These are phyloP conservation scores for Aphrophora alni DNA, from an alignment of 2,888 invertebrate species.

Conservation along the genomic window DNA sequence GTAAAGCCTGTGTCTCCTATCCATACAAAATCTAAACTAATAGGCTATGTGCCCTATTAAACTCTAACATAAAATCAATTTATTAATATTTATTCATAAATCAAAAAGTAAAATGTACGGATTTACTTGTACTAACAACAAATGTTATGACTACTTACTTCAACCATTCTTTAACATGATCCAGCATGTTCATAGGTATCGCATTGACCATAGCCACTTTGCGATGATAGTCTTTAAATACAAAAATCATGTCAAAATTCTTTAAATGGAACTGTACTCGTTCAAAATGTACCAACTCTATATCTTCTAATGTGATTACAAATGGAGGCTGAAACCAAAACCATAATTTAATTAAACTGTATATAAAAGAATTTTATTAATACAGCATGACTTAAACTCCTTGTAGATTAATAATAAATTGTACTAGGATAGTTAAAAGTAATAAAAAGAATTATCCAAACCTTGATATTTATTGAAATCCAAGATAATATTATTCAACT, in stretches of 20 bases:
- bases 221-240: conserved; percentile 96
- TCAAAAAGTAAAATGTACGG: too few species aligned
- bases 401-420: background rate
- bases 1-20: too few species aligned
- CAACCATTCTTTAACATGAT: conserved; percentile 99
- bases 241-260: conserved; percentile 99
- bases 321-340: conserved; percentile 80
- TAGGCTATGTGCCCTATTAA: too few species aligned
- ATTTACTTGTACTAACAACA: too few species aligned
- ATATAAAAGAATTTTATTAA: background rate
- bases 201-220: conserved; percentile 98
- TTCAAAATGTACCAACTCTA: conserved; percentile 98
- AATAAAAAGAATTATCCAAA: too few species aligned
- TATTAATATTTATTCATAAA: too few species aligned
- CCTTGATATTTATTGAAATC: too few species aligned
- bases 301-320: conserved; percentile 96
- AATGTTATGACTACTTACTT: conserved; percentile 80
- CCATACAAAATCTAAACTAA: too few species aligned
- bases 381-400: background rate
- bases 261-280: conserved; percentile 98
- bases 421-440: background rate
- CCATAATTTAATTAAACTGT: background rate
- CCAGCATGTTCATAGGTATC: conserved; percentile 99
- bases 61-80: too few species aligned
- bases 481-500: too few species aligned